These are phyloP conservation scores for Anneissia japonica DNA, from an alignment of 35 echinoderm and acorn worm species.

Conservation along the genomic window DNA sequence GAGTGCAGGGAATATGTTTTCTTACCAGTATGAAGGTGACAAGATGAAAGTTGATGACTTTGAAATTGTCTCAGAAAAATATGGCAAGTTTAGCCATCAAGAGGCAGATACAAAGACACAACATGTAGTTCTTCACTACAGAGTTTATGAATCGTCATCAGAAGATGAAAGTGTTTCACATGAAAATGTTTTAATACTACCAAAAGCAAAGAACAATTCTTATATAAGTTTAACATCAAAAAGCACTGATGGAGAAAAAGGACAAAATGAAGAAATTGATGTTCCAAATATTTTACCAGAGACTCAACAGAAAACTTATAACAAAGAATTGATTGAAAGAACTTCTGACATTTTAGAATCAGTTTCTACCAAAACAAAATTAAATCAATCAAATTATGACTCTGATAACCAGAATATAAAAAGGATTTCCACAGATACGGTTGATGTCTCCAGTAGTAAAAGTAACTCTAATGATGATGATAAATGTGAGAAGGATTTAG, in stretches of 20 bases:
- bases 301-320: neutral
- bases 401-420: neutral
- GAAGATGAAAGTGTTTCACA: neutral
- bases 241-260: neutral
- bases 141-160: neutral
- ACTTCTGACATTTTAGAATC: neutral
- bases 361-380: neutral
- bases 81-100: neutral
- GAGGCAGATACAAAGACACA: neutral
- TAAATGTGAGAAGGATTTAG: no score
- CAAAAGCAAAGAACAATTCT: neutral
- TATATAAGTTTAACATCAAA: neutral
- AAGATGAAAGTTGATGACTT: constrained; percentile 18
- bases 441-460: no score
- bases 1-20: constrained; percentile 1
- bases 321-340: neutral
- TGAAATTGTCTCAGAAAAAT: constrained; percentile 48
- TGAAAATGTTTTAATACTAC: neutral
- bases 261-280: no score
- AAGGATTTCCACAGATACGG: no score
- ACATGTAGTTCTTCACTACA: neutral
- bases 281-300: no score
- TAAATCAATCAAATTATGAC: neutral
- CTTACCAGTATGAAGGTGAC: neutral
- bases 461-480: no score